Evolutionary conservation across 2,888 invertebrate genomes (phyloP), one percentile per base, ranked within the genome.

Genomic region (Ptycholaimellus sp.): DNA sequence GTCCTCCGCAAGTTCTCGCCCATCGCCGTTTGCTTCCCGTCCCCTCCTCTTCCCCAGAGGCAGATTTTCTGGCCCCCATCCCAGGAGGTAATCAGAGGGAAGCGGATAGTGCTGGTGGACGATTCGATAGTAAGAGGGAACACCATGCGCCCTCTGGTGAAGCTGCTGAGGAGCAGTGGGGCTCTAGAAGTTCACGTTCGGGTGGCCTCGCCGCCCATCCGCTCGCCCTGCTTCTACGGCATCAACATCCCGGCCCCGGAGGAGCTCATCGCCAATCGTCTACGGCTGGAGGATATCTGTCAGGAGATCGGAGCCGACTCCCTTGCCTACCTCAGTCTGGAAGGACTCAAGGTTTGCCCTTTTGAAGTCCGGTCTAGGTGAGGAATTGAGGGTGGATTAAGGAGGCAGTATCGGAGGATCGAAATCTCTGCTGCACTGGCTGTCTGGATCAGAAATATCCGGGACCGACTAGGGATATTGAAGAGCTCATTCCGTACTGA

Each of bases 171-270:
- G 34, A 79, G 81, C 50, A 80, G 82, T 1, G 90, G 90, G 0
- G 90, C 87, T 0, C 73, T 69, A 47, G 82, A 87, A 70, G 87
- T 75, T 0, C 90, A 93, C 59, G 74, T 93, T 30, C 68, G 87
- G 54, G 77, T 90, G 51, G 90, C 90, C 29, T 87, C 87, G 18
- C 90, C 90, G 1, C 87, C 90, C 1, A 66, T 90, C 32, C 72
- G 49, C 32, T 77, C 76, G 61, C 82, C 83, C 1, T 90, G 90
- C 60, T 87, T 85, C 61, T 90, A 90, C 90, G 90, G 90, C 30
- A 90, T 93, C 56, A 90, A 90, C 62, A 93, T 93, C 46, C 90
- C 90, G 14, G 90, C 87, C 0, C 67, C 75, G 32, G 82, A 83
- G 55, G 90, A 93, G 59, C 71, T 93, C 19, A 81, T 93, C 48